phyloP scores from a whole-genome alignment of 2,113 vertebrate species.

The Archocentrus centrarchus region DNA sequence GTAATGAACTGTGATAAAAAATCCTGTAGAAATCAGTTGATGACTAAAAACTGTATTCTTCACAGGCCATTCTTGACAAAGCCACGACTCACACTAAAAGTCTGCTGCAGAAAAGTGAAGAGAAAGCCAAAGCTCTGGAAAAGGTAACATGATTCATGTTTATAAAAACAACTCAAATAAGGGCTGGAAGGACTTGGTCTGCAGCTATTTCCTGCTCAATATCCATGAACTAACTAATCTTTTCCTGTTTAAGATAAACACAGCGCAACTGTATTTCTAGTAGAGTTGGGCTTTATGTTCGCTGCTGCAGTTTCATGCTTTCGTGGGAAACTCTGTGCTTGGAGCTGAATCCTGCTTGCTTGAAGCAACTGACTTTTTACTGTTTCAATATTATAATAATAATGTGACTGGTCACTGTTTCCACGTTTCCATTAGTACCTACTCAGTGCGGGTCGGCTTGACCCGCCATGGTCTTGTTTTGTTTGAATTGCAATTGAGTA shows the following conservation, averaged over 20 bases:
- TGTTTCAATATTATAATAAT: too few species aligned
- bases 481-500: too few species aligned
- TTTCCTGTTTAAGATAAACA: not conserved
- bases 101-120: constrained; percentile 89
- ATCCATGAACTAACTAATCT: not conserved
- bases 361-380: too few species aligned
- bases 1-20: not conserved
- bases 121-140: constrained; percentile 88
- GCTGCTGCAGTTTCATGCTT: too few species aligned
- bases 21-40: not conserved
- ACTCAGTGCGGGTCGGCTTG: too few species aligned
- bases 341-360: too few species aligned
- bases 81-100: constrained; percentile 91
- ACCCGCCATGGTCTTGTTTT: too few species aligned
- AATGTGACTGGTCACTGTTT: too few species aligned
- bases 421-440: too few species aligned
- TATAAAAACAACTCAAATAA: constrained; percentile 22
- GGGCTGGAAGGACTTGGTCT: constrained; percentile 13
- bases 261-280: too few species aligned
- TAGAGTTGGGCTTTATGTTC: too few species aligned
- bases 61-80: constrained; percentile 89
- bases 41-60: not conserved
- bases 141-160: constrained; percentile 80
- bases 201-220: not conserved
- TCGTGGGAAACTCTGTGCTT: too few species aligned